Evolutionary conservation across 1,140 invertebrate species (phyloP).

Genomic region (Papilio machaon): DNA sequence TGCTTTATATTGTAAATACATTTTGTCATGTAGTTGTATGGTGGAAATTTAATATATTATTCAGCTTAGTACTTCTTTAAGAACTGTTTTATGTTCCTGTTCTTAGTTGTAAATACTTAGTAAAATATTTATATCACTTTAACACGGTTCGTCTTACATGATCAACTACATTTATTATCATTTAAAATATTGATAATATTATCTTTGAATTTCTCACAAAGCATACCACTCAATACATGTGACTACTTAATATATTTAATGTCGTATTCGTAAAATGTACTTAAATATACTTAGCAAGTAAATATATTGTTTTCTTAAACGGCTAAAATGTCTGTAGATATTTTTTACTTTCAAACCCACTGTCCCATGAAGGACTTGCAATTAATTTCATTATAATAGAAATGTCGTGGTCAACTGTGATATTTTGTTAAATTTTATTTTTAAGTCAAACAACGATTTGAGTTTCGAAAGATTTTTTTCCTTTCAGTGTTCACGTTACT

Average conservation of each 20-base stretch:
- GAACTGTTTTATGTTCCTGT: slow-evolving; percentile 81
- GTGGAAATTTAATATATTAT: slow-evolving; percentile 78
- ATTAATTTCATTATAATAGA: slow-evolving; percentile 66
- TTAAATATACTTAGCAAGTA: slow-evolving; percentile 72
- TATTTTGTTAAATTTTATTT: slow-evolving; percentile 82
- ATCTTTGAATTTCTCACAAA: slow-evolving; percentile 67
- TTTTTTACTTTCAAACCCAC: slow-evolving; percentile 44
- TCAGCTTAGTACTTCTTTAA: slow-evolving; percentile 72
- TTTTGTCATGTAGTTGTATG: slow-evolving; percentile 67
- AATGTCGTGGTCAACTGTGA: slow-evolving; percentile 80
- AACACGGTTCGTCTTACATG: slow-evolving; percentile 54
- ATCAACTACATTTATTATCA: slow-evolving; percentile 46
- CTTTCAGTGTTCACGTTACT: slow-evolving; percentile 51
- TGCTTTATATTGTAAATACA: slow-evolving; percentile 74
- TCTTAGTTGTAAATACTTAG: slow-evolving; percentile 76
- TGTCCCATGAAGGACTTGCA: slow-evolving; percentile 49
- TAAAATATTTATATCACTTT: slow-evolving; percentile 62
- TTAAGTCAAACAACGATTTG: slow-evolving; percentile 68
- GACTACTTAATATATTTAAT: slow-evolving; percentile 73
- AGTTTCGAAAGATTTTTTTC: slow-evolving; percentile 59
- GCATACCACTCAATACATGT: slow-evolving; percentile 69
- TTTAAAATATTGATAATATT: slow-evolving; percentile 44
- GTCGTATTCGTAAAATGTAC: slow-evolving; percentile 79
- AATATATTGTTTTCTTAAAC: slow-evolving; percentile 59
- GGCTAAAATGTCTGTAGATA: slow-evolving; percentile 44